phyloP scores from a whole-genome alignment of 2,888 invertebrate species.

The Bedellia somnulentella region DNA sequence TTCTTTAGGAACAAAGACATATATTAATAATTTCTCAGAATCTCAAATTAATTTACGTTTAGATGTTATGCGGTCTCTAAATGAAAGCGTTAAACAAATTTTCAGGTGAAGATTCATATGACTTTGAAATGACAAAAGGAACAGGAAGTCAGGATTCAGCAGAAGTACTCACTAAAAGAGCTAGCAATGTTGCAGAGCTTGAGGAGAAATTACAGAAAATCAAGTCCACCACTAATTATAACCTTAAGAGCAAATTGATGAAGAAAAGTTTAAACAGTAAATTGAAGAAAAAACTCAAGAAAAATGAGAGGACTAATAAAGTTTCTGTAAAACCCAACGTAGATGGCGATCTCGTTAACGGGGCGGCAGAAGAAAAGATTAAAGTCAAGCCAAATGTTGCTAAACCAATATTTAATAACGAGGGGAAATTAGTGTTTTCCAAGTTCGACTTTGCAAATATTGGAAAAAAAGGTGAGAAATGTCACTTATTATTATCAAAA shows the following conservation, averaged over 20 bases:
- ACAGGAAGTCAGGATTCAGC: conserved; percentile 21
- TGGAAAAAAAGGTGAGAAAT: conserved; percentile 65
- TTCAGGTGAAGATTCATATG: conserved; percentile 37
- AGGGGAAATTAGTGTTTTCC: conserved; percentile 87
- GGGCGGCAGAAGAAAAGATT: conserved; percentile 18
- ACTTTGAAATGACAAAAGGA: conserved; percentile 31
- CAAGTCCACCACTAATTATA: conserved; percentile 62
- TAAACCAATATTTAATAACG: conserved; percentile 80
- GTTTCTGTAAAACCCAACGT: conserved; percentile 16
- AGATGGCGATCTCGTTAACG: conserved; percentile 8
- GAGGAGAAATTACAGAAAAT: conserved; percentile 65
- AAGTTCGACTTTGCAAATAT: conserved; percentile 87
- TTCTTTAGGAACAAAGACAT: too few relatives aligned
- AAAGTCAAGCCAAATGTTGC: conserved; percentile 39
- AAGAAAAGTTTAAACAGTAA: conserved; percentile 70
- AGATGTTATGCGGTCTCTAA: too few relatives aligned
- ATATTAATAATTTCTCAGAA: too few relatives aligned
- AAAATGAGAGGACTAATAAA: conserved; percentile 43
- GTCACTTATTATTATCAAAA: too few relatives aligned
- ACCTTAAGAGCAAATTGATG: conserved; percentile 65
- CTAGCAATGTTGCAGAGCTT: conserved; percentile 65
- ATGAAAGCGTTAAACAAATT: too few relatives aligned
- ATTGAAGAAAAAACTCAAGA: conserved; percentile 67
- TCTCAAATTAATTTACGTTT: too few relatives aligned
- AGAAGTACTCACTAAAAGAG: conserved; percentile 38